Percentiles rank a stretch among this genome's conserved stretches.
Evolutionary conservation across 2,888 invertebrate genomes (phyloP).

Genomic region (Pterostichus madidus): DNA sequence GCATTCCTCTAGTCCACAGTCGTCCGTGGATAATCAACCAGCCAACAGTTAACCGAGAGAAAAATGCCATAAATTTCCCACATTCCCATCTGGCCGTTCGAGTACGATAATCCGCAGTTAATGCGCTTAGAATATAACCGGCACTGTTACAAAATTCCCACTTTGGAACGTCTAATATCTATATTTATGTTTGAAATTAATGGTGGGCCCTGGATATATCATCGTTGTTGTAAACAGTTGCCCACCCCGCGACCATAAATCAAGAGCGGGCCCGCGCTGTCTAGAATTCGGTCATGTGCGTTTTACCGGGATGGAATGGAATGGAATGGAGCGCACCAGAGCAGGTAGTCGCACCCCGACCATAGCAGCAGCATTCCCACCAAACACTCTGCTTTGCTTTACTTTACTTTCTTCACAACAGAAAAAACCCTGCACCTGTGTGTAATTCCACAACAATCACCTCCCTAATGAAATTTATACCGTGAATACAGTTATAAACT

Average conservation of each 20-base stretch:
- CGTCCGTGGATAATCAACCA: too few relatives aligned
- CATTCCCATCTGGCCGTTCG: slow-evolving; percentile 54
- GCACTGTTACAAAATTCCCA: slow-evolving; percentile 65
- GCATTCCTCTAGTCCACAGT: too few relatives aligned
- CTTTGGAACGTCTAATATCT: slow-evolving; percentile 70
- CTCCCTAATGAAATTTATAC: slow-evolving; percentile 18
- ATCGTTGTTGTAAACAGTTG: slow-evolving; percentile 68
- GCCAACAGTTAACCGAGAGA: slow-evolving; percentile 4
- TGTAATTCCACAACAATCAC: slow-evolving; percentile 28
- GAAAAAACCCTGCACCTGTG: slow-evolving; percentile 36
- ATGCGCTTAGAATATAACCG: slow-evolving; percentile 48
- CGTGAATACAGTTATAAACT: slow-evolving; percentile 1
- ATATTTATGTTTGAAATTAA: slow-evolving; percentile 71
- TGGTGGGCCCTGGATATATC: slow-evolving; percentile 71
- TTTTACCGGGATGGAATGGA: slow-evolving; percentile 14
- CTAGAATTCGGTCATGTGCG: slow-evolving; percentile 52
- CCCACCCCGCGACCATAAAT: slow-evolving; percentile 59
- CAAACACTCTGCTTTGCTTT: background rate
- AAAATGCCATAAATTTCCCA: slow-evolving; percentile 57
- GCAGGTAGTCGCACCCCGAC: background rate
- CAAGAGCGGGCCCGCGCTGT: slow-evolving; percentile 48
- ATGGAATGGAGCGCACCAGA: slow-evolving; percentile 33
- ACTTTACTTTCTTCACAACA: background rate
- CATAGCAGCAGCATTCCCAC: slow-evolving; percentile 44
- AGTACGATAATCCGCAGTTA: slow-evolving; percentile 48